Evolutionary conservation across 1,140 invertebrate species (phyloP).

Genomic region (Dufourea novaeangliae): DNA sequence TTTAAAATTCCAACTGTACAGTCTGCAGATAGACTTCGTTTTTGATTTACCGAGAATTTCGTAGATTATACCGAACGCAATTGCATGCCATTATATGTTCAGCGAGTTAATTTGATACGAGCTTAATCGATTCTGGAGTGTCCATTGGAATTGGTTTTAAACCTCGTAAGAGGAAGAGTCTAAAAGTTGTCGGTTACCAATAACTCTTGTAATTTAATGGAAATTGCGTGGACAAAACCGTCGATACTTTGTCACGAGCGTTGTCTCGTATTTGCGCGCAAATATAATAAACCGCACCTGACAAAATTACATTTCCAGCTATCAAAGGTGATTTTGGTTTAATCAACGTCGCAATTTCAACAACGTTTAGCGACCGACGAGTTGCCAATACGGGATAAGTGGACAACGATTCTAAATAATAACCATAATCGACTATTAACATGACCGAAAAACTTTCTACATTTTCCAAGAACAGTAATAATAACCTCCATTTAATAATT

Average conservation of each 20-base stretch:
- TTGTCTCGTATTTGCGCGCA: conserved; percentile 21
- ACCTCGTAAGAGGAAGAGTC: not conserved
- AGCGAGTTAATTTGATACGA: not conserved
- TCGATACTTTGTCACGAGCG: not conserved
- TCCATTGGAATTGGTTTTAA: not conserved
- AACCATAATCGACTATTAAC: too few species aligned
- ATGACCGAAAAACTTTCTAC: too few species aligned
- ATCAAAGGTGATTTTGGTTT: conserved; percentile 38
- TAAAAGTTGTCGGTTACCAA: too few species aligned
- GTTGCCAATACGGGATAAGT: not conserved
- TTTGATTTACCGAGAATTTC: too few species aligned
- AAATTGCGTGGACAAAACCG: not conserved
- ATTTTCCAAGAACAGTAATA: too few species aligned
- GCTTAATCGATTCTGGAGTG: not conserved
- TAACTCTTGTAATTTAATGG: not conserved
- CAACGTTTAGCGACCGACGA: not conserved
- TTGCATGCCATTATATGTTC: too few species aligned
- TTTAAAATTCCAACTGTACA: too few species aligned
- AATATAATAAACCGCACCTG: conserved; percentile 16
- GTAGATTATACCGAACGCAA: not conserved
- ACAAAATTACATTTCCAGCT: conserved; percentile 34
- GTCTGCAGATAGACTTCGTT: too few species aligned
- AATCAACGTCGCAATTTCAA: conserved; percentile 27
- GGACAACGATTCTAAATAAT: conserved; percentile 9
- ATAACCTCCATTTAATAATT: too few species aligned